Percentiles rank a stretch among this genome's conserved stretches.
These are phyloP conservation scores for Elephantulus edwardii DNA, from an alignment of 2,113 vertebrate genomes.

Conservation along the genomic window DNA sequence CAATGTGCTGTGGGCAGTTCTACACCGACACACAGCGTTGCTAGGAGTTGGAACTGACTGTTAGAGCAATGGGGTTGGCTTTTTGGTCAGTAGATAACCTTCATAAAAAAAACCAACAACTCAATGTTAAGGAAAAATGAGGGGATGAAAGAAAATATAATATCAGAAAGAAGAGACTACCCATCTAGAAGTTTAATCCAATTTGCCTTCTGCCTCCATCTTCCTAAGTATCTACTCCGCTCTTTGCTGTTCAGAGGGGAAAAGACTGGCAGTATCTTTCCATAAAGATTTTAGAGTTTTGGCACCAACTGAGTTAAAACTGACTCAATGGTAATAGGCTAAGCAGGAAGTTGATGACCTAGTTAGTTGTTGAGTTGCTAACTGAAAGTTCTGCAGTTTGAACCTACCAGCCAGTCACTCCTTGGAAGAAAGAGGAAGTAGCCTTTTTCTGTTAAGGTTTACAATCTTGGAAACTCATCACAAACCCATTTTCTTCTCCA, in stretches of 20 bases:
- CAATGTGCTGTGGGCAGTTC: background rate
- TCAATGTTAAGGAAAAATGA: background rate
- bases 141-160: background rate
- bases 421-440: no score
- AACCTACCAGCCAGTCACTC: no score
- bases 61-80: background rate
- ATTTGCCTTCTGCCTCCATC: background rate
- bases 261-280: no score
- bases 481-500: no score
- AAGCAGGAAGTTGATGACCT: no score
- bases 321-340: no score
- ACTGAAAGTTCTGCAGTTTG: no score
- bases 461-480: no score
- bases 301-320: no score
- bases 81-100: background rate
- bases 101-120: constrained; percentile 35
- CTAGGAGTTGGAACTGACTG: background rate
- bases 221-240: background rate
- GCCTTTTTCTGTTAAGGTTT: no score
- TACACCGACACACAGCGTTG: background rate
- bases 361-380: no score
- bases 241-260: background rate
- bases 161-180: background rate
- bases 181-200: background rate
- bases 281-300: no score